Evolutionary conservation across 1,140 invertebrate genomes (phyloP), one percentile per base, ranked within the genome.

Genomic region (Macrosteles quadrilineatus): DNA sequence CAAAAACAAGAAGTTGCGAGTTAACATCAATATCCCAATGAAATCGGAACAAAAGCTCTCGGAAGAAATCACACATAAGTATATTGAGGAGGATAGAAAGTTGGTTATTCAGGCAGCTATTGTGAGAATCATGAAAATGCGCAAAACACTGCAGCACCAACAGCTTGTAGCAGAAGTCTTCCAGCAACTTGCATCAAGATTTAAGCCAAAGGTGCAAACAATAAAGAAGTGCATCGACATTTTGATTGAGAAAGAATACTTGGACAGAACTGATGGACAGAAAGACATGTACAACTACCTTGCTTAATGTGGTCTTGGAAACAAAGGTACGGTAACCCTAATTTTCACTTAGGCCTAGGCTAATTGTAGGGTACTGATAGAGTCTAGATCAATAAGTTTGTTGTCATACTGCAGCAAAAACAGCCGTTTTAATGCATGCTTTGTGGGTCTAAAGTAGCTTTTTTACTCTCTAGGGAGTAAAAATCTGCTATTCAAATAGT

Each of bases 211-310:
- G 81, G 95, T 99, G 57, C 93, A 95, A 76, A 90, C 98, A 75
- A 98, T 99, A 76, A 99, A 99, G 94, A 98, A 98, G 91, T 99
- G 97, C 86, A 99, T 99, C 85, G 98, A 99, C 84, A 98, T 98
- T 79, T 87, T 99, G 76, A 99, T 99, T 77, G 98, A 99, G 83
- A 99, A 99, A 81, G 98, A 99, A 82, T 99, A 99, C 83, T 81
- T 99, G 77, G 96, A 98, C 79, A 89, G 98, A 79, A 95, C 93
- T 69, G 96, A 98, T 78, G 95, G 94, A 65, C 93, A 98, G 80
- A 98, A 98, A 83, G 98, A 99, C 83, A 95, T 94, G 6, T 98
- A 98, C 83, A 94, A 91, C 81, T 96, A 95, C 81, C 83, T 95
- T 80, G 94, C 93, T 84, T 96, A 88, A 91, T 71, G n/a, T n/a